Percentiles rank a stretch among this genome's conserved stretches.
These are phyloP conservation scores for Oriolus oriolus DNA, from an alignment of 2,113 vertebrate species.

Conservation along the genomic window DNA sequence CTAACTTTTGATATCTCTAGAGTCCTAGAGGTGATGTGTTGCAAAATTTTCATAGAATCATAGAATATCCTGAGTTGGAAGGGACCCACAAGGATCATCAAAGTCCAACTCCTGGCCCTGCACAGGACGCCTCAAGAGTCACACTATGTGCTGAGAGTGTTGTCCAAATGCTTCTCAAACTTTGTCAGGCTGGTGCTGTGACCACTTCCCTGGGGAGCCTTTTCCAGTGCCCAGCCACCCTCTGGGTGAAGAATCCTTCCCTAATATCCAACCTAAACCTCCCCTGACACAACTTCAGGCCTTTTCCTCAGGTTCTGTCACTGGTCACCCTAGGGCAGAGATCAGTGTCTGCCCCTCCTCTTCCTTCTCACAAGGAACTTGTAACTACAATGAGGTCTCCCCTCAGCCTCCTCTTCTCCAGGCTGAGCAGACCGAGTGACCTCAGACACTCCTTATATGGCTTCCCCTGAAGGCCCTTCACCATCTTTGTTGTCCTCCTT, in stretches of 20 bases:
- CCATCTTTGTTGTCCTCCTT: not conserved
- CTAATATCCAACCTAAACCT: not conserved
- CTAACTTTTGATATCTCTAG: not conserved
- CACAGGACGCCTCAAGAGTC: too few species aligned
- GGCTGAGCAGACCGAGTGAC: not conserved
- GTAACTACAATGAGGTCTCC: not conserved
- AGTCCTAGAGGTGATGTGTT: not conserved
- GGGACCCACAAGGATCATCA: not conserved
- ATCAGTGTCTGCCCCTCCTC: not conserved
- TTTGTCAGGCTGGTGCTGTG: not conserved
- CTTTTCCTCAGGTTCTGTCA: rapidly evolving
- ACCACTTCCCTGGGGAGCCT: not conserved
- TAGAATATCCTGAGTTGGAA: not conserved
- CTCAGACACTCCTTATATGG: rapidly evolving
- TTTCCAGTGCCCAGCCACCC: not conserved
- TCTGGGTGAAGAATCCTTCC: not conserved
- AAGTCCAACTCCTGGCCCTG: not conserved
- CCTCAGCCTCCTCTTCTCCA: not conserved
- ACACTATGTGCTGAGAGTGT: not conserved
- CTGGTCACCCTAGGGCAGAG: not conserved
- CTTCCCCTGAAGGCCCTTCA: not conserved
- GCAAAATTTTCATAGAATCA: not conserved
- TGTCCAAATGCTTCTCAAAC: not conserved
- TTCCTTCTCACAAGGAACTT: rapidly evolving
- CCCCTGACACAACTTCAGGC: not conserved